Conservation (phyloP, 1,140 invertebrate genomes). For the Temnothorax longispinosus region DNA sequence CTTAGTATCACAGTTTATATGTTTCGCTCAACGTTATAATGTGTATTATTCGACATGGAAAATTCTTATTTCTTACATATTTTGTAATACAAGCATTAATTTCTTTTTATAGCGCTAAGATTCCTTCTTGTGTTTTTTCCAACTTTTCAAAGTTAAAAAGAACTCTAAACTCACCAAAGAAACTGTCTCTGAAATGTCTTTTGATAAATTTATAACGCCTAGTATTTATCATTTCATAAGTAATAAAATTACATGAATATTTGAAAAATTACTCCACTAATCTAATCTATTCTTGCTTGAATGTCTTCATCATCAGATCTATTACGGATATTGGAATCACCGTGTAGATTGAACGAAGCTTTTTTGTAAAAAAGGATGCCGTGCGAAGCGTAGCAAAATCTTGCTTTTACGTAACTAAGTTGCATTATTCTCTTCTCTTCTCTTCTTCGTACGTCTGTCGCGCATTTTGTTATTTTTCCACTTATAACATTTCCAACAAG, state of each 20-base stretch:
- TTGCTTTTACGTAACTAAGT: conserved; percentile 36
- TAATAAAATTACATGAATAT: not conserved
- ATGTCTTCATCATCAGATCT: conserved; percentile 29
- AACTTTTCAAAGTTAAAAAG: not conserved
- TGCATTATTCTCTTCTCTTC: conserved; percentile 8
- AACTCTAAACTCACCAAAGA: not conserved
- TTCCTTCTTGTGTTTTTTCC: not conserved
- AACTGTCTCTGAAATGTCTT: not conserved
- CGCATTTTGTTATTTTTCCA: not conserved
- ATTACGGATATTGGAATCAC: conserved; percentile 8
- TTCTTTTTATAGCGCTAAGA: not conserved
- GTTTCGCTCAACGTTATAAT: not conserved
- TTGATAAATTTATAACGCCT: not conserved
- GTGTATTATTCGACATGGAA: not conserved
- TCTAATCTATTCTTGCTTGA: conserved; percentile 27
- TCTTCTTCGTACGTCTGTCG: conserved; percentile 20
- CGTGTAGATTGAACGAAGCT: conserved; percentile 30
- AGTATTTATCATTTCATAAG: not conserved
- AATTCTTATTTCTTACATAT: conserved; percentile 1
- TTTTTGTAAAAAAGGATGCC: conserved; percentile 12
- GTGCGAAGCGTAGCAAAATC: conserved; percentile 33
- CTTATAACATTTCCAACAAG: conserved; percentile 47
- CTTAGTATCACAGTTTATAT: conserved; percentile 6
- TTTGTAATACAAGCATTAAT: not conserved
- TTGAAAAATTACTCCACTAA: not conserved